These are phyloP conservation scores for Sebastes matsubarae DNA, from an alignment of 2,797 vertebrate species.

Conservation along the genomic window DNA sequence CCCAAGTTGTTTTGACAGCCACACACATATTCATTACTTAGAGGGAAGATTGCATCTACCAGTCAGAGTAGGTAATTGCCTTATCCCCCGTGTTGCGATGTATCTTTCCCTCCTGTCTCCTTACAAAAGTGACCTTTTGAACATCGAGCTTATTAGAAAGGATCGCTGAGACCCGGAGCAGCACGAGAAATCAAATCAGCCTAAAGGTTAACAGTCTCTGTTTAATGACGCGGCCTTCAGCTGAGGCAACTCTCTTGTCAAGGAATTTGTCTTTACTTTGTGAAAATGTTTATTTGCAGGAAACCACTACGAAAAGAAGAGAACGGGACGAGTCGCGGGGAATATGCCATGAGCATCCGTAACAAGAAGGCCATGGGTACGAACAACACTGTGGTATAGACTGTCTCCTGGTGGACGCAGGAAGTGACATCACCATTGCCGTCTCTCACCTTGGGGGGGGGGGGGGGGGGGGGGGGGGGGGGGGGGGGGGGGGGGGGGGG, in stretches of 20 bases:
- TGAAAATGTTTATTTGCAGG: constrained; percentile 80
- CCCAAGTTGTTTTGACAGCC: constrained; percentile 61
- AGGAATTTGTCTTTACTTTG: constrained; percentile 41
- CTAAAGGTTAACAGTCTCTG: constrained; percentile 65
- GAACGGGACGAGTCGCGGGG: constrained; percentile 90
- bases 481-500: no score
- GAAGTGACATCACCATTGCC: constrained; percentile 47
- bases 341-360: constrained; percentile 95
- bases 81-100: constrained; percentile 58
- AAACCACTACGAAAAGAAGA: constrained; percentile 97
- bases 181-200: constrained; percentile 70
- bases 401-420: constrained; percentile 54
- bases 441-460: constrained; percentile 36
- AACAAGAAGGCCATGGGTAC: constrained; percentile 89
- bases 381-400: constrained; percentile 90
- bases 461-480: no score
- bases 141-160: constrained; percentile 73
- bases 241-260: constrained; percentile 10
- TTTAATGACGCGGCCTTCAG: constrained; percentile 64
- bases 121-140: constrained; percentile 76
- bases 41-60: constrained; percentile 52
- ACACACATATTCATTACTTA: constrained; percentile 63
- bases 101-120: constrained; percentile 61
- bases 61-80: constrained; percentile 65
- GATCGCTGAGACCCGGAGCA: constrained; percentile 60